Conservation (phyloP, 1,140 invertebrate species). For the Drosophila burlai region DNA sequence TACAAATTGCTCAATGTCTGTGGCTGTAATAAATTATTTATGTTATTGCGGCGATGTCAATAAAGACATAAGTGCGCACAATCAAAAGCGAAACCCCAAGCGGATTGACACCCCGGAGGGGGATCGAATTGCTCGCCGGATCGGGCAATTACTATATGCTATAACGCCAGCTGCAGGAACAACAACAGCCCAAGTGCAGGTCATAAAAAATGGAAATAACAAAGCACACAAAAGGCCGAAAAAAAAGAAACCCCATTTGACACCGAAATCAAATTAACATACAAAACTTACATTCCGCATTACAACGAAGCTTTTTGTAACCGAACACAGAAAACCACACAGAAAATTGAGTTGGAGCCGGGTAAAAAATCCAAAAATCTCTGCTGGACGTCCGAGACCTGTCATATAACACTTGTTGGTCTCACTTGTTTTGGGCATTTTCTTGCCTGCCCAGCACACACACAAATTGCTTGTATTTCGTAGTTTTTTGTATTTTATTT, state of each 20-base stretch:
- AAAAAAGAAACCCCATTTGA: constrained; percentile 52
- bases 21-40: constrained; percentile 74
- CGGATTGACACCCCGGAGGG: constrained; percentile 54
- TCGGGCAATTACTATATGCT: constrained; percentile 42
- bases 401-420: constrained; percentile 57
- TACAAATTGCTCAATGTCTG: constrained; percentile 71
- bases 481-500: constrained; percentile 11
- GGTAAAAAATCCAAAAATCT: constrained; percentile 49
- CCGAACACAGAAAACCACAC: constrained; percentile 26
- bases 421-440: constrained; percentile 36
- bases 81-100: constrained; percentile 68
- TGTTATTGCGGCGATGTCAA: constrained; percentile 72
- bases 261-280: constrained; percentile 82
- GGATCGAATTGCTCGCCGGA: background rate
- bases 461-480: constrained; percentile 27
- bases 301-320: constrained; percentile 51
- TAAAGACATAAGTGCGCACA: constrained; percentile 79
- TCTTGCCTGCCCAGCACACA: constrained; percentile 30
- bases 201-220: constrained; percentile 60
- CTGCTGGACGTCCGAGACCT: constrained; percentile 70
- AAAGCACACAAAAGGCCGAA: constrained; percentile 22
- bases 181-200: constrained; percentile 66
- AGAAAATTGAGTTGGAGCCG: constrained; percentile 17
- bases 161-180: constrained; percentile 19
- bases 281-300: constrained; percentile 68